A percentile compares a stretch with the other conserved stretches of the same genome.
Conservation (phyloP, 2,113 vertebrate genomes). For the Narcine bancroftii region DNA sequence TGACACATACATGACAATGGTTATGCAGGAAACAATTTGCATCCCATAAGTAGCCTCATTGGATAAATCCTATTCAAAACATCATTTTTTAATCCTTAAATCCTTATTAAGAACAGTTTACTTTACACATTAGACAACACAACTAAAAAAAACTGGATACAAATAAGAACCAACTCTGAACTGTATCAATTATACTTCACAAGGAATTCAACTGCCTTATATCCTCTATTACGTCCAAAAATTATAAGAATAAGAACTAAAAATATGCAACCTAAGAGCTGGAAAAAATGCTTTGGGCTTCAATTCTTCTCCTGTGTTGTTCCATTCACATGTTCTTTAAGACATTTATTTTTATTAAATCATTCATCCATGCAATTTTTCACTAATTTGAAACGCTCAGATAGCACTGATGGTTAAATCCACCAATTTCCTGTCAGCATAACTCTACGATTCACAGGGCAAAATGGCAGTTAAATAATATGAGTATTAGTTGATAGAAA, state of each 20-base stretch:
- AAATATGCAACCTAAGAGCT: not conserved
- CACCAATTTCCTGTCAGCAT: not conserved
- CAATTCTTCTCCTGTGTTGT: not conserved
- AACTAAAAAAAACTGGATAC: not conserved
- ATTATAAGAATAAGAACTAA: not conserved
- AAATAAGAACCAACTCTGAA: not conserved
- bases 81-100: not conserved
- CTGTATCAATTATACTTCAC: not conserved
- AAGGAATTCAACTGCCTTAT: not conserved
- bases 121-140: not conserved
- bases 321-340: not conserved
- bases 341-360: not conserved
- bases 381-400: not conserved
- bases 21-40: constrained; percentile 41
- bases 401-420: not conserved
- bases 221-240: not conserved
- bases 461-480: no score
- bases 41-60: not conserved
- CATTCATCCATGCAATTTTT: not conserved
- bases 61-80: not conserved
- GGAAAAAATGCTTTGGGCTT: not conserved
- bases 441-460: no score
- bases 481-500: no score
- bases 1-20: constrained; percentile 49
- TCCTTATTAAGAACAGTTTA: not conserved